Conservation (phyloP, 1,140 invertebrate species). For the Paralvinella palmiformis region DNA sequence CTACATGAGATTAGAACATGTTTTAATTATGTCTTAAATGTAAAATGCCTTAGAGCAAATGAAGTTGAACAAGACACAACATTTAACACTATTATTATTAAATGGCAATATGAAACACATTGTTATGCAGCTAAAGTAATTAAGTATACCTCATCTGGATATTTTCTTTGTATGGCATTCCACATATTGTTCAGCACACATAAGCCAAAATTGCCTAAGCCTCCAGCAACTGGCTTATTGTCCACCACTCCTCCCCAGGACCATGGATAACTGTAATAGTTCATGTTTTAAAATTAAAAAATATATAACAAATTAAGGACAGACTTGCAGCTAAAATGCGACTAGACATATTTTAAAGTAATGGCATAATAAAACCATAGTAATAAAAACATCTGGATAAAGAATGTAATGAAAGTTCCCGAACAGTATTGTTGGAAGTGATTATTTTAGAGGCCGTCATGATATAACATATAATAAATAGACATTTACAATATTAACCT, state of each 20-base stretch:
- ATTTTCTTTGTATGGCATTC: slow-evolving; percentile 42
- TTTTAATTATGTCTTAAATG: too few species aligned
- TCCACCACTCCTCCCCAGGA: slow-evolving; percentile 47
- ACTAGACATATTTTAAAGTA: background rate
- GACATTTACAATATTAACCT: slow-evolving; percentile 18
- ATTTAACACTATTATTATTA: too few species aligned
- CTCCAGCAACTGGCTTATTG: slow-evolving; percentile 40
- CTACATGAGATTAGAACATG: too few species aligned
- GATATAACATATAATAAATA: too few species aligned
- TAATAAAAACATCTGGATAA: background rate
- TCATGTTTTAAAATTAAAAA: too few species aligned
- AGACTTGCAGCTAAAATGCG: too few species aligned
- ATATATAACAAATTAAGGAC: too few species aligned
- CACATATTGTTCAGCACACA: slow-evolving; percentile 47
- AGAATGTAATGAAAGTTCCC: too few species aligned
- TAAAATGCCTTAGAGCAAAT: too few species aligned
- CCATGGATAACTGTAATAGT: slow-evolving; percentile 49
- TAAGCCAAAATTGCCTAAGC: slow-evolving; percentile 48
- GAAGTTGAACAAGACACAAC: background rate
- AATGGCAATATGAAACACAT: too few species aligned
- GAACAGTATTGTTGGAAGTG: too few species aligned
- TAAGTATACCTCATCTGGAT: slow-evolving; percentile 33
- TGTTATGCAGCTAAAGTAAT: background rate
- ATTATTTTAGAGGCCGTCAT: too few species aligned
- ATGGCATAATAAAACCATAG: slow-evolving; percentile 7